Base-by-base conservation (phyloP, 1,140 invertebrate species). In the Drosophila pallidifrons region DNA sequence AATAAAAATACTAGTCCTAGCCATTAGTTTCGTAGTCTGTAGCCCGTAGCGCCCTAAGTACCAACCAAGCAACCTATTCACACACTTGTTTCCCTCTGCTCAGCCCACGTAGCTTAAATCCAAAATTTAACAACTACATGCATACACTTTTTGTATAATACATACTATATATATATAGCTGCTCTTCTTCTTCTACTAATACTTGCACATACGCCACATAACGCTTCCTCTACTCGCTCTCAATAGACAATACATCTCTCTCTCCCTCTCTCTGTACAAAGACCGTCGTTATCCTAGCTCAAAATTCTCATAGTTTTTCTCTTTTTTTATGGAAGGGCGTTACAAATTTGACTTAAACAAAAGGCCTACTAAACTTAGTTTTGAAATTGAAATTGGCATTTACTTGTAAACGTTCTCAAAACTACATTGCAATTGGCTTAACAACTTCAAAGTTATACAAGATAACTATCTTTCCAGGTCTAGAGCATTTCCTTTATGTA, bases 1-100 rank as follows among this genome's bases (percentile, higher is more conserved):
- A 38, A 38, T 38, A 38, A 38, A 32, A 32, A 38, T 38, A 45
- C 61, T 83, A 83, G 60, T 66, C 20, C 49, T 82, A 85, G 70
- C 61, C 68, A 49, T 25, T 78, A 70, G 66, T 51, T 25, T 25
- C 57, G 82, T 87, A 87, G 82, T 52, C 60, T 52, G 64, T 59
- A 52, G 11, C 30, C 41, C 46, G 51, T 79, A 82, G 64, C 13
- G 25, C 47, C 30, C 3, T 13, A 61, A 32, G 13, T 41, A 4
- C 13, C 11, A 46, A 67, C 16, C 32, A 52, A 41, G 8, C n/a
- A 13, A 16, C 25, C 20, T 25, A 25, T 25, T 25, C 20, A 25
- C 41, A 16, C 15, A 3, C 47, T 7, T 5, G 15, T 25, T 11
- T 30, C 20, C 55, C 13, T 43, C 5, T 15, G 13, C 7, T 38